Conservation (phyloP, 2,888 invertebrate genomes). For the Trichogramma dendrolimi region DNA sequence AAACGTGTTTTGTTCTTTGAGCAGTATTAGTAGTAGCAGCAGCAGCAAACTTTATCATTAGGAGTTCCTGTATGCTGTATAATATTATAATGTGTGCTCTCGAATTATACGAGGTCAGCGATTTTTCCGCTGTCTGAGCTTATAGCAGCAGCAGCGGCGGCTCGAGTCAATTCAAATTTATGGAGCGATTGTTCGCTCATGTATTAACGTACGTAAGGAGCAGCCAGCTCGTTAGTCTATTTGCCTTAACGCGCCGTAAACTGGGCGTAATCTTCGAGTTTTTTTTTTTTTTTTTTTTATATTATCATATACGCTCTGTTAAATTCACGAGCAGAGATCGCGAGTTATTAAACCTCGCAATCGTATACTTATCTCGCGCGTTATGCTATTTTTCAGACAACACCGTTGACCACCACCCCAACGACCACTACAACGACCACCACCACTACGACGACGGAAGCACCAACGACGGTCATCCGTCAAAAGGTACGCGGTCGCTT, state of each 20-base stretch:
- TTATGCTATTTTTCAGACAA: no score
- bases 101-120: constrained; percentile 2
- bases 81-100: no score
- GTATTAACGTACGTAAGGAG: neutral
- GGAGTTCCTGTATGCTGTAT: no score
- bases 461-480: constrained; percentile 40
- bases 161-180: no score
- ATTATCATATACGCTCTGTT: neutral
- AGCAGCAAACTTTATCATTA: no score
- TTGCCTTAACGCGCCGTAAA: no score
- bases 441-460: constrained; percentile 36
- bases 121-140: constrained; percentile 1
- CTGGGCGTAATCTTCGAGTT: neutral
- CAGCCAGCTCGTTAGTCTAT: neutral
- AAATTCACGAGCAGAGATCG: neutral
- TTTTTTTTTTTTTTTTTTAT: neutral
- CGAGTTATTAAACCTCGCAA: neutral
- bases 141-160: neutral
- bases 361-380: no score
- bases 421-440: constrained; percentile 22
- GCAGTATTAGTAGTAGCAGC: no score
- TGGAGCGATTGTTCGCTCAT: neutral
- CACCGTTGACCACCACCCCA: neutral
- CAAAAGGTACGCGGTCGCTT: constrained; percentile 43
- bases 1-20: no score